A percentile compares a stretch with the other conserved stretches of the same genome.
Evolutionary conservation across 2,113 vertebrate species (phyloP).

Genomic region (Ginglymostoma cirratum): DNA sequence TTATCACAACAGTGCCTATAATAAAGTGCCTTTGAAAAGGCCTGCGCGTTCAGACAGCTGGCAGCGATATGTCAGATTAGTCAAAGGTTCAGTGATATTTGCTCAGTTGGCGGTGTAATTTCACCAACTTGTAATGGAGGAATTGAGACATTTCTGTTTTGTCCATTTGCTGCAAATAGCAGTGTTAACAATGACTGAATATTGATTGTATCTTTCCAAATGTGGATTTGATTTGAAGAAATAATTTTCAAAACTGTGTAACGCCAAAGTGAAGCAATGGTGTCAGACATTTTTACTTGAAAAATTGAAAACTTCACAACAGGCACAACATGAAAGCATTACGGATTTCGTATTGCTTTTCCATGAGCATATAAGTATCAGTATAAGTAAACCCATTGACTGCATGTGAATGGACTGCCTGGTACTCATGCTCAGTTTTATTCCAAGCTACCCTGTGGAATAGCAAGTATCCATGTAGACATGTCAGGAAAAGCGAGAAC

Average conservation of each 20-base stretch:
- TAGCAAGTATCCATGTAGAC: neutral
- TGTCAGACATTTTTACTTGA: neutral
- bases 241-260: neutral
- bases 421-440: neutral
- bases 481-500: neutral
- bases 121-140: neutral
- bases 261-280: neutral
- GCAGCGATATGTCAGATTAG: neutral
- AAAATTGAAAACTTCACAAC: neutral
- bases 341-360: neutral
- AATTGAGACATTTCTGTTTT: neutral
- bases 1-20: neutral
- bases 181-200: neutral
- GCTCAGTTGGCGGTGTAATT: neutral
- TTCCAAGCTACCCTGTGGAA: neutral
- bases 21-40: neutral
- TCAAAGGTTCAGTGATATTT: neutral
- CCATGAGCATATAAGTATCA: neutral
- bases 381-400: neutral
- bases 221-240: neutral
- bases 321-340: neutral
- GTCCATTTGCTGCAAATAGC: neutral
- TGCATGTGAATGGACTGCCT: neutral
- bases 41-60: neutral
- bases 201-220: neutral